Base-by-base conservation (phyloP, 2,113 vertebrate genomes). In the Motacilla tschutschensis region DNA sequence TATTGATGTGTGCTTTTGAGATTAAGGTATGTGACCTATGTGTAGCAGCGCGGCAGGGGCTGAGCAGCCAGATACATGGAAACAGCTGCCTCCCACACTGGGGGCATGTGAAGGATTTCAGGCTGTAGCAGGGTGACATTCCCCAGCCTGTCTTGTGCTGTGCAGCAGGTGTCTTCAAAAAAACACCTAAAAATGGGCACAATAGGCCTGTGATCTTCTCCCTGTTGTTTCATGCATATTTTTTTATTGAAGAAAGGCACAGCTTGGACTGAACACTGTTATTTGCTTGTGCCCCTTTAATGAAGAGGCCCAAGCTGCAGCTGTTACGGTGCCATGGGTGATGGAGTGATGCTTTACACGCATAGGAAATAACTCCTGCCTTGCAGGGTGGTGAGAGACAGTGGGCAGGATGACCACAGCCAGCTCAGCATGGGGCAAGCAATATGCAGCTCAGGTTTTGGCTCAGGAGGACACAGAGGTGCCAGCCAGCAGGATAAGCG, bases 221-320 rank as follows among this genome's bases (percentile, higher is more conserved):
- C 26, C 8, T 6, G 21, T 47, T 22, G 14, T 26, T 71, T 47
- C 66, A 41, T 46, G 18, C 0, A 0, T 16, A 5, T 35, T 46
- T 33, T 51, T 65, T 25, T 19, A 28, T 12, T 22, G 66, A 53
- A 51, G 25, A 83, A 16, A 33, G 9, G 16, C 40, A 35, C 3
- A 31, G 14, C 19, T 74, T 67, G 55, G 28, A 33, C 38, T 57
- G 14, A 80, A 13, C 9, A 6, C 12, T 0, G 0, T 10, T 78
- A 44, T 29, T 54, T 88, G 26, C 36, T 70, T 66, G 16, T 46
- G 33, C 17, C 19, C 17, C 1, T 1, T 54, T 50, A 54, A 58
- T 29, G 28, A 69, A 66, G 24, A 65, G 18, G 8, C 14, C 43
- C 14, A 46, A 41, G 40, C 7, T 44, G 17, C 1, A 2, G 7